A percentile compares a stretch with the other conserved stretches of the same genome.
Evolutionary conservation across 2,113 vertebrate species (phyloP).

Genomic region (Peucedramus taeniatus): DNA sequence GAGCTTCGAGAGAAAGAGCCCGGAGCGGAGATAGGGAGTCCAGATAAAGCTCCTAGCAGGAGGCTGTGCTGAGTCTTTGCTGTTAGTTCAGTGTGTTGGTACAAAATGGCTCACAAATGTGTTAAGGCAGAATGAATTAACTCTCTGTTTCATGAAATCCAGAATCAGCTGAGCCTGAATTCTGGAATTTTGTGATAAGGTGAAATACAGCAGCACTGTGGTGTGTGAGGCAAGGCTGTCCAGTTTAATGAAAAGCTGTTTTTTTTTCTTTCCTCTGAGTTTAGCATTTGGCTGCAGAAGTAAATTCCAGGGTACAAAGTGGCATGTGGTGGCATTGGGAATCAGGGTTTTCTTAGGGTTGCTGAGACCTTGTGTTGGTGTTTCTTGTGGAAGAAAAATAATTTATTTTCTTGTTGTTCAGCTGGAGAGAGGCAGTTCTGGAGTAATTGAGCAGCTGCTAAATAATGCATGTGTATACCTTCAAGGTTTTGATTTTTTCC

Average conservation of each 20-base stretch:
- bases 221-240: not conserved
- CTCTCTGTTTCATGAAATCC: not conserved
- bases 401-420: not conserved
- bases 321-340: not conserved
- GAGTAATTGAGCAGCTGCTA: not conserved
- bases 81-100: not conserved
- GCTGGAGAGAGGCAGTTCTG: not conserved
- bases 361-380: not conserved
- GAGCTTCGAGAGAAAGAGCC: not conserved
- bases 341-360: not conserved
- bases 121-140: not conserved
- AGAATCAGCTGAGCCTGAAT: not conserved
- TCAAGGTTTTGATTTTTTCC: not conserved
- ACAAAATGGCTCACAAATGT: conserved; percentile 16
- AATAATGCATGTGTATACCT: not conserved
- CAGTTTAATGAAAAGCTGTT: not conserved
- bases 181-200: not conserved
- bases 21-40: not conserved
- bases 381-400: not conserved
- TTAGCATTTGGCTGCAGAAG: not conserved
- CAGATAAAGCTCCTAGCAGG: not conserved
- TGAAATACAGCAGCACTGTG: not conserved
- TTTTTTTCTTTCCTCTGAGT: not conserved
- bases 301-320: not conserved
- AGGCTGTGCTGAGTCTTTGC: not conserved